Percentiles rank a stretch among this genome's conserved stretches.
Conservation (phyloP, 2,113 vertebrate species). For the Urocitellus parryii region DNA sequence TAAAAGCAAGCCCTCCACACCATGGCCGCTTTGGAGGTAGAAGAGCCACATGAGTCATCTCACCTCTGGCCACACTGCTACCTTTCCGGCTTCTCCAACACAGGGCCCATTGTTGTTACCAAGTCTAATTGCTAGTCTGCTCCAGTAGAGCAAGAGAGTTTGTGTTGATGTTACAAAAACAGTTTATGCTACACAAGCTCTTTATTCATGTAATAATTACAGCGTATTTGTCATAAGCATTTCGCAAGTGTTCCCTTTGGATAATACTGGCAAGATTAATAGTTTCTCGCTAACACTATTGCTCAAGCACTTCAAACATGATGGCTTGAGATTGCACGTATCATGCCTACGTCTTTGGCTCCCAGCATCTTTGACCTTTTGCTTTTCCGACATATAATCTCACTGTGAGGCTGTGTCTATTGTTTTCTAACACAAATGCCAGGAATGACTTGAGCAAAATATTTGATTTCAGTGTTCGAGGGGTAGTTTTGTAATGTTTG, state of each 20-base stretch:
- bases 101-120: slow-evolving; percentile 58
- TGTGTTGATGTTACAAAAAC: slow-evolving; percentile 79
- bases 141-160: slow-evolving; percentile 70
- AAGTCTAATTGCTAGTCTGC: slow-evolving; percentile 67
- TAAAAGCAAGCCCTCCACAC: background rate
- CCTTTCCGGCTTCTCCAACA: slow-evolving; percentile 20
- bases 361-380: slow-evolving; percentile 79
- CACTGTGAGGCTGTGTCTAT: slow-evolving; percentile 74
- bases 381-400: slow-evolving; percentile 75
- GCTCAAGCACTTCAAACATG: slow-evolving; percentile 84
- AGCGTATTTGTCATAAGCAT: slow-evolving; percentile 85
- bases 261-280: slow-evolving; percentile 87
- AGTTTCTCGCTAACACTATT: slow-evolving; percentile 84
- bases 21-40: background rate
- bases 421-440: slow-evolving; percentile 83
- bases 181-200: slow-evolving; percentile 80
- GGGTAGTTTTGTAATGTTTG: slow-evolving; percentile 73
- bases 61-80: background rate
- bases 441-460: slow-evolving; percentile 85
- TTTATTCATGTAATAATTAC: slow-evolving; percentile 84
- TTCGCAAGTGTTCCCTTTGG: slow-evolving; percentile 87
- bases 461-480: slow-evolving; percentile 81
- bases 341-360: slow-evolving; percentile 66
- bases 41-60: fast-evolving
- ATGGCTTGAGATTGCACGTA: slow-evolving; percentile 77